Base-by-base conservation (phyloP, 2,113 vertebrate species). In the Cervus canadensis region DNA sequence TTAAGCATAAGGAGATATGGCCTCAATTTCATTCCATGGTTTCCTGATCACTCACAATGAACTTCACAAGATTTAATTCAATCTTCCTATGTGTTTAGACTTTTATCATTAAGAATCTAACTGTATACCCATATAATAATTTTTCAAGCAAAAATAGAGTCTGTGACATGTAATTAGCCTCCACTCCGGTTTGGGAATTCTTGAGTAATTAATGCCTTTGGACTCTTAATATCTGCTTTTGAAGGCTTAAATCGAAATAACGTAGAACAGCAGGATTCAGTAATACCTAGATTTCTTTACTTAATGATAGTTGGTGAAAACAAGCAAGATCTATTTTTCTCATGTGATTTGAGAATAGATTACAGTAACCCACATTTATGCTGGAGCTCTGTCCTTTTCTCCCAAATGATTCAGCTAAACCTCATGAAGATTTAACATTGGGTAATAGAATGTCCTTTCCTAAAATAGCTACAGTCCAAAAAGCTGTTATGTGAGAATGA, bases 281-380 rank as follows among this genome's bases (percentile, higher is more conserved):
- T 79, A 67, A 85, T 88, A 92, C 71, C 48, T 85, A 91, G 43
- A 85, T 52, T 87, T 79, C 71, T 12, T 1, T 43, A 89, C 36
- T 95, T 95, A 95, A 96, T 89, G 43, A 96, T 54, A 94, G 92
- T 50, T 96, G 89, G 56, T 94, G 14, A 97, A 92, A 85, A 93
- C 43, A 94, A 96, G 92, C 92, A 74, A 67, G 93, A 87, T 95
- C 48, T 95, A 78, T 94, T 97, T 98, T 96, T 48, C 30, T 96
- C 54, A 36, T 30, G 48, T 23, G 26, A 76, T 74, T 84, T 95
- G 78, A 94, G 78, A 88, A 56, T 81, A 96, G 84, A 25, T 76
- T 92, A 94, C 14, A 50, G 28, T 23, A 90, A 88, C 82, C 74
- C 85, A 86, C 60, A 54, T 91, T 97, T 97, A 92, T 78, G 54